These are phyloP conservation scores for Collichthys lucidus DNA, from an alignment of 2,113 vertebrate species.

Conservation along the genomic window DNA sequence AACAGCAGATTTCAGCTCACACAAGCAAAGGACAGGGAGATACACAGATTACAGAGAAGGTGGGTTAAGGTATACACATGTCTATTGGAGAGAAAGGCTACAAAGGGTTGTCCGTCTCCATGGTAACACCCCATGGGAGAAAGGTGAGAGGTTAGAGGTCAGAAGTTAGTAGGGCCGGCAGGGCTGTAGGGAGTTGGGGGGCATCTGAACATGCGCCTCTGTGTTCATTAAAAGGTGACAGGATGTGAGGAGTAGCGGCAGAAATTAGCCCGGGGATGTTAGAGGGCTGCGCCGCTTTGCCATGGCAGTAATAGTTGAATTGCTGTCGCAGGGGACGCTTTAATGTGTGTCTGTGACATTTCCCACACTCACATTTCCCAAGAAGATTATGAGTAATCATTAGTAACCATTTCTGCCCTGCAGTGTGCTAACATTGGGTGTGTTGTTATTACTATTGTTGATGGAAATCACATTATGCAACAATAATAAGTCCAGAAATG, in stretches of 20 bases:
- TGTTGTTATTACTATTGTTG: conserved; percentile 55
- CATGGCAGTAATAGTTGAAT: conserved; percentile 41
- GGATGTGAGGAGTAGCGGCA: conserved; percentile 49
- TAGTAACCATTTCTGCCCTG: conserved; percentile 67
- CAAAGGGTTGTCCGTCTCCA: conserved; percentile 94
- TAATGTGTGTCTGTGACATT: conserved; percentile 68
- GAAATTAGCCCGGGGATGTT: conserved; percentile 54
- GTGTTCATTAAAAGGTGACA: conserved; percentile 69
- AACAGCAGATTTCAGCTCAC: conserved; percentile 36
- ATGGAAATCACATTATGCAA: conserved; percentile 44
- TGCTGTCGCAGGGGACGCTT: conserved; percentile 45
- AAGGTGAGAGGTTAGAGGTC: conserved; percentile 78
- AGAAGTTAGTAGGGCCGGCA: conserved; percentile 79
- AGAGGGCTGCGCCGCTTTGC: conserved; percentile 35
- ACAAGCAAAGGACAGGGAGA: conserved; percentile 43
- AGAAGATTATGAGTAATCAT: conserved; percentile 76
- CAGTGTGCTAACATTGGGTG: conserved; percentile 44
- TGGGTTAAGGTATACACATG: conserved; percentile 58
- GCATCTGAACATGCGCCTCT: conserved; percentile 54
- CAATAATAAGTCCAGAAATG: conserved; percentile 49
- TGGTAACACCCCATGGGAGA: conserved; percentile 89
- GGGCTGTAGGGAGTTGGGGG: conserved; percentile 83
- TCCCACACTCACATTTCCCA: conserved; percentile 58
- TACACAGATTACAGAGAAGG: conserved; percentile 55
- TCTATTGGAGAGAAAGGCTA: conserved; percentile 57